Base-by-base conservation (phyloP, 2,888 invertebrate species). In the Falcaria lacertinaria region DNA sequence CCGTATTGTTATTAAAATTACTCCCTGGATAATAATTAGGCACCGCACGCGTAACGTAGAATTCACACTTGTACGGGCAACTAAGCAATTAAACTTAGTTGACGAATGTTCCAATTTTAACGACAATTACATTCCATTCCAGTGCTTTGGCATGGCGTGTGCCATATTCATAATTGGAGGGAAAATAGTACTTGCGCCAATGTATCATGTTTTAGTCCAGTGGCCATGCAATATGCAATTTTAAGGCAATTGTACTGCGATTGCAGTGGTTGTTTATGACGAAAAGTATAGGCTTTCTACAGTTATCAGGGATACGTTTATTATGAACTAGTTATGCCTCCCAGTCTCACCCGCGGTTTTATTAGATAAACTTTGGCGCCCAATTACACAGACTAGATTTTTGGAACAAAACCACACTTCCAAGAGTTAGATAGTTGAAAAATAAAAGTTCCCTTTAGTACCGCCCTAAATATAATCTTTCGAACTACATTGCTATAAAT, bases 141-240 rank as follows among this genome's bases (percentile, higher is more conserved):
- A 59, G 59, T 57, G 63, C 45, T 52, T 57, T 46, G 53, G 54
- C 54, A 69, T 66, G 66, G 58, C 63, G 64, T 69, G 65, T 67
- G 67, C 61, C 64, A 64, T 67, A 68, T 66, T 66, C 54, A 60
- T 71, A 70, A 65, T 69, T 70, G 57, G 58, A 50, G 42, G 44
- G 50, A 44, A 56, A 60, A 60, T 58, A 47, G 40, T 47, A 44
- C 52, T 49, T 50, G 42, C 45, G 42, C 40, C 33, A 43, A 16
- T 45, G 34, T 60, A 64, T 63, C 65, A 75, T 77, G 74, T 73
- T 78, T 76, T 74, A 71, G 80, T 74, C 73, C 75, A 75, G 60
- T 75, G 74, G 67, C 73, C 75, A 66, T 70, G 73, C 69, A 67
- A 50, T 74, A 54, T 76, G 65, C 68, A 77, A 80, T 81, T 79